Base-by-base conservation (phyloP, 2,888 invertebrate species). In the Caenorhabditis sulstoni region DNA sequence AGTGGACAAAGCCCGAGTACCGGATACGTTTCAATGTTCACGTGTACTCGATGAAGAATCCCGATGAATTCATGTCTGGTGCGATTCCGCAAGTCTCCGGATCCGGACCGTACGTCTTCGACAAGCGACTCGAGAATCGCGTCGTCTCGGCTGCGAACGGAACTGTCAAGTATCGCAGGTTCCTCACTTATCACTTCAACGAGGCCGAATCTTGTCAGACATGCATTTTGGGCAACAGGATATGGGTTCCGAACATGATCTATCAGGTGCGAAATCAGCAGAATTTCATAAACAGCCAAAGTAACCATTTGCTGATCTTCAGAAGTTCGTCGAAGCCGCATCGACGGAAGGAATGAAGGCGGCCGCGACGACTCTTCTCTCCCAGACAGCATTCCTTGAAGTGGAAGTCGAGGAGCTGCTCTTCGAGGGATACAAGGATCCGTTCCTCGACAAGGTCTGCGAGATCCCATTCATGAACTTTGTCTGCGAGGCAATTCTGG, bases 281-380 rank as follows among this genome's bases (percentile, higher is more conserved):
- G n/a, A n/a, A n/a, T n/a, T n/a, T n/a, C n/a, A n/a, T n/a, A n/a
- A n/a, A n/a, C n/a, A n/a, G n/a, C n/a, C n/a, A n/a, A n/a, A n/a
- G n/a, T n/a, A n/a, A n/a, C n/a, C n/a, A n/a, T n/a, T n/a, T n/a
- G n/a, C n/a, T n/a, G n/a, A n/a, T n/a, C n/a, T 68, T 16, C 52
- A 88, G 87, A 89, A 89, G 57, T 90, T 89, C 68, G 89, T 89
- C 8, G 89, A 90, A 81, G 88, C 88, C 0, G 87, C 89, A 0
- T 88, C 88, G 14, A 86, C 83, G 11, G 85, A 87, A 4, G 81
- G 83, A 45, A 89, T 88, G 88, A 81, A 81, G 39, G 89, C 87
- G 0, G 89, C 89, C 3, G 85, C 86, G 1, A 87, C 89, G 12
- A 88, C 89, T 0, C 82, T 89, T 14, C 67, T 88, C 44, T 86